Base-by-base conservation (phyloP, 1,140 invertebrate species). In the Drosophila mojavensis region DNA sequence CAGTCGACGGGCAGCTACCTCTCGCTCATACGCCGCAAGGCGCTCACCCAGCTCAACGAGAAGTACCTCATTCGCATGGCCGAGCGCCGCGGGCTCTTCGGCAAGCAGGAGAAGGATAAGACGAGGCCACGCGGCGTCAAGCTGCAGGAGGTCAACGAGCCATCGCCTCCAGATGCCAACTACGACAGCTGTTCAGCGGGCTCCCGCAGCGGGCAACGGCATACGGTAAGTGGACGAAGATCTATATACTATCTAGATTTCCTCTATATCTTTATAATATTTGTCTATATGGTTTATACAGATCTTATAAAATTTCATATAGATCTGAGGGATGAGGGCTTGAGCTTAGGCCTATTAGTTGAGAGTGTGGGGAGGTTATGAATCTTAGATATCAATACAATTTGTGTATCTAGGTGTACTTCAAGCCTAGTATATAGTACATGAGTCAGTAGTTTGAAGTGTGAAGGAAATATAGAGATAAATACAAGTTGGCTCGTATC, bases 41-140 rank as follows among this genome's bases (percentile, higher is more conserved):
- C 96, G 81, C 94, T 96, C 66, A 95, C 95, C 43, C 94, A 95
- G 9, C 94, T 97, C 64, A 95, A 97, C 91, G 96, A 96, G 9
- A 95, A 96, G 90, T 96, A 95, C 80, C 96, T 97, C 94, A 97
- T 97, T 45, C 94, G 95, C 71, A 95, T 96, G 90, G 96, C 96
- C 1, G 96, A 97, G 91, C 93, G 94, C 28, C 93, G 96, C 62
- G 96, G 96, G 0, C 90, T 97, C 55, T 97, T 97, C 84, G 96
- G 95, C 1, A 93, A 93, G 48, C 83, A 92, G 4, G 90, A 79
- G 13, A 78, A 76, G 11, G 78, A 61, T 33, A 81, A 79, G 68
- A 41, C 24, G 13, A 63, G 66, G 7, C 48, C 84, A 15, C 89
- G 86, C 74, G 85, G 69, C 15, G 67, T 75, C 5, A 70, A 85